Evolutionary conservation across 2,113 vertebrate species (phyloP), one percentile per base, ranked within the genome.

Genomic region (Myiozetetes cayanensis): DNA sequence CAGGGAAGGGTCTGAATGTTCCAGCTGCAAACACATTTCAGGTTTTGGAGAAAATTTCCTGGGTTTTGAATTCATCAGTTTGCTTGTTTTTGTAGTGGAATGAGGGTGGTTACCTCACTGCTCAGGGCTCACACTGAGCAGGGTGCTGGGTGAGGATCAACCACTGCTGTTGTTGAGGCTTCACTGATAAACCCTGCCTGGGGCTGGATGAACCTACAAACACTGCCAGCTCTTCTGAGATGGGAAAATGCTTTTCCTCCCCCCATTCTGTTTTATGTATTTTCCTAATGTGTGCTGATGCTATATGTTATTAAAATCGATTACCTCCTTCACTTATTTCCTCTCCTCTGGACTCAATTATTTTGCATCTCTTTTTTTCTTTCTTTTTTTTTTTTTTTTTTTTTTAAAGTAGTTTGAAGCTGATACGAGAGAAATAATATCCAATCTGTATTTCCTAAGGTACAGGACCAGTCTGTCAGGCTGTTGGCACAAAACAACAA

Each of bases 401-500:
- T 53, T 52, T 31, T 20, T 37, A 67, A 92, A 75, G 33, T 53
- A 37, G 31, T 39, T 70, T 94, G 50, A 89, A 81, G 89, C 41
- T 92, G 90, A 92, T 94, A 90, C 0, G 9, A 78, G 65, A 76
- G 86, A 88, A 97, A 76, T 89, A 90, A 94, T 65, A 90, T 87
- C 80, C 82, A 89, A 25, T 91, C 83, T 93, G 55, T 75, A 56
- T 91, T 95, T 88, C 66, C 88, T 65, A 89, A 94, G 91, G 92
- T 92, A 89, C 77, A 72, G 94, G 90, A 96, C 90, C 79, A 91
- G 96, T 95, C 94, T 94, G 85, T 97, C 97, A 95, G 95, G 96
- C 93, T 96, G 78, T 89, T 98, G 96, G 97, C 96, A 96, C 92
- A 87, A 95, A 97, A 96, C 88, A 96, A 94, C 96, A 95, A 88